Percentiles rank a stretch among this genome's conserved stretches.
phyloP scores from a whole-genome alignment of 2,888 invertebrate genomes.

The Orthosia gothica region DNA sequence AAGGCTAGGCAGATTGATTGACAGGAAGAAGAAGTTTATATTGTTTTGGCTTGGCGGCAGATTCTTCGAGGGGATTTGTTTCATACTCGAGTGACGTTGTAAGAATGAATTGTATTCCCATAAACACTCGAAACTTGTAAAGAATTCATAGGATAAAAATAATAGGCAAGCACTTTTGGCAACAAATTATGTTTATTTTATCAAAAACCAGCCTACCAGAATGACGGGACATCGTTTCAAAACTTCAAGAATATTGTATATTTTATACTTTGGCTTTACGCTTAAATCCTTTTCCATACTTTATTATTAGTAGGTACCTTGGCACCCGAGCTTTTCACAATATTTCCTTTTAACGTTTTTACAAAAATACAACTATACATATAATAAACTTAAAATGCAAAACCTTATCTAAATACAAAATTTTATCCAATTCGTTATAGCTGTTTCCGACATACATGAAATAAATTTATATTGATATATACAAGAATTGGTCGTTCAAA shows the following conservation, averaged over 20 bases:
- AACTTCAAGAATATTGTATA: background rate
- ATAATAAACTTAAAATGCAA: too few relatives aligned
- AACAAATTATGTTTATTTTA: background rate
- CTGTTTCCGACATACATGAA: too few relatives aligned
- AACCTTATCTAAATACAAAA: too few relatives aligned
- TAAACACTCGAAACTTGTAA: too few relatives aligned
- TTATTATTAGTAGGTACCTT: background rate
- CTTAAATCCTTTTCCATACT: too few relatives aligned
- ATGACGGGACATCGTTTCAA: background rate
- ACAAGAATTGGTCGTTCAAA: too few relatives aligned
- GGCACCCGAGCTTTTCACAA: too few relatives aligned
- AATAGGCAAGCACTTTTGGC: background rate
- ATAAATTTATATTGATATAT: too few relatives aligned
- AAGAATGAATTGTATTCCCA: background rate
- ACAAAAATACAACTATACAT: too few relatives aligned
- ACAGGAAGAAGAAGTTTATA: background rate
- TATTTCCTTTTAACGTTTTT: too few relatives aligned
- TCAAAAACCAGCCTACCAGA: background rate
- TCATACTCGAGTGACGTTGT: background rate
- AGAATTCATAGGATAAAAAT: background rate
- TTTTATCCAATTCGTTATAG: too few relatives aligned
- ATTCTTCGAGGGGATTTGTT: background rate
- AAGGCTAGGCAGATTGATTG: too few relatives aligned
- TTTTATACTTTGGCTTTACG: background rate
- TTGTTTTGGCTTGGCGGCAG: background rate